Conservation (phyloP, 2,113 vertebrate genomes). For the Onychostoma macrolepis region DNA sequence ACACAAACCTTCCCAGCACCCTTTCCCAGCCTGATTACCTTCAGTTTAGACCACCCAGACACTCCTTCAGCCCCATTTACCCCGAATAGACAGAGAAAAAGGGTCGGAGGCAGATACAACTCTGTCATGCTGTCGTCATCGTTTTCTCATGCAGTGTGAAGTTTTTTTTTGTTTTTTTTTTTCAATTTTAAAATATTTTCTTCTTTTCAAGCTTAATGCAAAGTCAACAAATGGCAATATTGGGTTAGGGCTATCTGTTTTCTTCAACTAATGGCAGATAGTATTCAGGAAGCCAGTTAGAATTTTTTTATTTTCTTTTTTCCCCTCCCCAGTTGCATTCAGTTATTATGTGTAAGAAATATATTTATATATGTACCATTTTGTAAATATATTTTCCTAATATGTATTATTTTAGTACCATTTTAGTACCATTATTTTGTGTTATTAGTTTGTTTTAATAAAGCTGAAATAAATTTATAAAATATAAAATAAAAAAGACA, state of each 20-base stretch:
- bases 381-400: no score
- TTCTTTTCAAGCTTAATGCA: not conserved
- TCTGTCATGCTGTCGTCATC: not conserved
- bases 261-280: not conserved
- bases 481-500: not conserved
- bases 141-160: conserved; percentile 2
- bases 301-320: not conserved
- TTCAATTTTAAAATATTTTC: not conserved
- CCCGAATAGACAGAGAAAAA: conserved; percentile 33
- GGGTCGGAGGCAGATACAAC: not conserved
- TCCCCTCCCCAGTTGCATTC: no score
- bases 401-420: not conserved
- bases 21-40: conserved; percentile 60
- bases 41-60: conserved; percentile 79
- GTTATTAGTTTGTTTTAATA: not conserved
- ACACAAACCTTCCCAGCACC: conserved; percentile 2
- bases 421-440: not conserved
- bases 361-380: no score
- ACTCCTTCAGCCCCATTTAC: conserved; percentile 68
- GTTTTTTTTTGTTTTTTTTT: conserved; percentile 59
- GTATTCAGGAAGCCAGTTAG: not conserved
- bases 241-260: not conserved
- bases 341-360: no score
- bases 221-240: not conserved
- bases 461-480: not conserved